phyloP scores from a whole-genome alignment of 2,797 vertebrate species.

The Crocidura indochinensis region DNA sequence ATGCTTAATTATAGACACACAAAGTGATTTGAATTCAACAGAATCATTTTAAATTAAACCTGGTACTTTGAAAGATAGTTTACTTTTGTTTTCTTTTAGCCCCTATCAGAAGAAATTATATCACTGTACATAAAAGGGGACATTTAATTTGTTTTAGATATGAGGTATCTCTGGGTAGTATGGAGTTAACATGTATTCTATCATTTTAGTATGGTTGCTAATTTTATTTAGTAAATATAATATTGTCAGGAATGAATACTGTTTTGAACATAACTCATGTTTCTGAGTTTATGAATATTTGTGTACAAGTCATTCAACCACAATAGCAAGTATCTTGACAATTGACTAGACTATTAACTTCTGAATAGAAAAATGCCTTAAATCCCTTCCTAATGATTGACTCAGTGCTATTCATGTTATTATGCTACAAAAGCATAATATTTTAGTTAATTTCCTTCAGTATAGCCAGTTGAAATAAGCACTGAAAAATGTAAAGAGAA shows the following conservation, averaged over 20 bases:
- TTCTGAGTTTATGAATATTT: constrained; percentile 42
- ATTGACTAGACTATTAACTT: constrained; percentile 47
- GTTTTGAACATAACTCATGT: constrained; percentile 51
- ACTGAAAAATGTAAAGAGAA: not conserved
- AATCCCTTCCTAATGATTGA: constrained; percentile 14
- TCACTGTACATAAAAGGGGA: not conserved
- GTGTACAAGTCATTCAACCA: not conserved
- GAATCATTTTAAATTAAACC: constrained; percentile 63
- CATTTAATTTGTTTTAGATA: constrained; percentile 44
- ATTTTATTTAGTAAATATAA: constrained; percentile 54
- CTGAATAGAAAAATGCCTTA: constrained; percentile 17
- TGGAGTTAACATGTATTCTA: not conserved
- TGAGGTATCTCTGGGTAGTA: not conserved
- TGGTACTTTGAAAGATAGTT: constrained; percentile 13
- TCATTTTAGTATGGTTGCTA: constrained; percentile 36
- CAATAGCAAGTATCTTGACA: constrained; percentile 34
- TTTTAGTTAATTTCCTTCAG: constrained; percentile 47
- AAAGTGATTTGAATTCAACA: constrained; percentile 16
- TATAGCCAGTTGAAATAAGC: constrained; percentile 6
- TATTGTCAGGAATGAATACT: constrained; percentile 47
- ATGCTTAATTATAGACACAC: not conserved
- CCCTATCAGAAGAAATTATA: constrained; percentile 7
- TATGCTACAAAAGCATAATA: constrained; percentile 2
- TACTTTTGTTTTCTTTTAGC: constrained; percentile 16
- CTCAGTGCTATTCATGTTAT: constrained; percentile 13